A percentile compares a stretch with the other conserved stretches of the same genome.
phyloP scores from a whole-genome alignment of 2,888 invertebrate genomes.

The Drosophila barbarae region DNA sequence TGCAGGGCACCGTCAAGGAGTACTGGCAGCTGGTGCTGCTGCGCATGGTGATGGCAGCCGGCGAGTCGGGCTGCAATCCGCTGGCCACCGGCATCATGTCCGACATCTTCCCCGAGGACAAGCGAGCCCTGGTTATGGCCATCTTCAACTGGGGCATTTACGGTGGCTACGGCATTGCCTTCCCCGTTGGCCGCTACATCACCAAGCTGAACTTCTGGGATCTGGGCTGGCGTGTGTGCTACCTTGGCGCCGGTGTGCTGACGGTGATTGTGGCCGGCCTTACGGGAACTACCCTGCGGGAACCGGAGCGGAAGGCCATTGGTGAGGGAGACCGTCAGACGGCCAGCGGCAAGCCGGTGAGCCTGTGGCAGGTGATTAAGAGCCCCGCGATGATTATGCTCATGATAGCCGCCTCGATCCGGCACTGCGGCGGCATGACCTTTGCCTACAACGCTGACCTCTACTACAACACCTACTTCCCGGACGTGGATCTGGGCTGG shows the following conservation, averaged over 20 bases:
- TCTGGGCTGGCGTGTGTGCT: slow-evolving; percentile 91
- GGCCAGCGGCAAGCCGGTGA: slow-evolving; percentile 81
- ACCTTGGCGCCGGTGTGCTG: slow-evolving; percentile 88
- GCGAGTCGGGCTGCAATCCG: slow-evolving; percentile 93
- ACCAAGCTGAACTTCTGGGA: slow-evolving; percentile 87
- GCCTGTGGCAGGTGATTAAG: slow-evolving; percentile 87
- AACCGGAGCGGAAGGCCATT: slow-evolving; percentile 88
- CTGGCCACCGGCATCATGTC: slow-evolving; percentile 91
- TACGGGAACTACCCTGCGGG: slow-evolving; percentile 87
- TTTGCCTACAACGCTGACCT: slow-evolving; percentile 95
- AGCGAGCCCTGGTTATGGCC: slow-evolving; percentile 92
- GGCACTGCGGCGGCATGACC: slow-evolving; percentile 94
- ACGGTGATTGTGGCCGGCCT: slow-evolving; percentile 86
- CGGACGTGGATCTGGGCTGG: slow-evolving; percentile 93
- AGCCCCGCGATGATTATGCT: slow-evolving; percentile 89
- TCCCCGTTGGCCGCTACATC: slow-evolving; percentile 93
- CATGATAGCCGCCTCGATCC: slow-evolving; percentile 91
- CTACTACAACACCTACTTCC: slow-evolving; percentile 93
- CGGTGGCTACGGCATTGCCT: slow-evolving; percentile 95
- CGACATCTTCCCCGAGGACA: slow-evolving; percentile 89
- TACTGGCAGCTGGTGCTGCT: slow-evolving; percentile 95
- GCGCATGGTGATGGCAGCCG: slow-evolving; percentile 92
- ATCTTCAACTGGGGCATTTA: slow-evolving; percentile 98
- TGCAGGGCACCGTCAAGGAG: slow-evolving; percentile 91
- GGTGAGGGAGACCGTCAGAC: slow-evolving; percentile 82